These are phyloP conservation scores for Psylliodes chrysocephalus DNA, from an alignment of 2,888 invertebrate genomes.

Conservation along the genomic window DNA sequence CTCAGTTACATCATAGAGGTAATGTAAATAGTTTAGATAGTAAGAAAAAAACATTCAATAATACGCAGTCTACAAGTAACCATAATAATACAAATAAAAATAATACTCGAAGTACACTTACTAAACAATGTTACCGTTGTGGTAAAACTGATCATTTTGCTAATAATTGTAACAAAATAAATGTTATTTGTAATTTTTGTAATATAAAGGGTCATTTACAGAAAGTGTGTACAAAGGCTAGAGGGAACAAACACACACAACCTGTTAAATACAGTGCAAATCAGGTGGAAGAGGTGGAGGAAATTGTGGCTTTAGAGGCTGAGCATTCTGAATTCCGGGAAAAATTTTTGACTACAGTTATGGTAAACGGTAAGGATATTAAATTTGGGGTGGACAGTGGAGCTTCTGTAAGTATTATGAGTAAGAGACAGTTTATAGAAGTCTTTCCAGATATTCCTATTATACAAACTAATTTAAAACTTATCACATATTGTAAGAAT, in stretches of 20 bases:
- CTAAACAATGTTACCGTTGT: neutral
- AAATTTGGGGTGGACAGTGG: neutral
- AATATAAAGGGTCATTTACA: slow-evolving; percentile 7
- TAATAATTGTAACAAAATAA: neutral
- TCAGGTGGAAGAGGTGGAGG: no score
- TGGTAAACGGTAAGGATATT: no score
- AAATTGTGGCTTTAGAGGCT: no score
- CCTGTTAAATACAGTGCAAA: no score
- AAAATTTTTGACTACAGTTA: no score
- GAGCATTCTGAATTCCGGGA: no score
- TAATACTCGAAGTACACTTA: neutral
- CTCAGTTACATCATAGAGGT: neutral
- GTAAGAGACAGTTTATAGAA: no score
- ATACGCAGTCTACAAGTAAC: neutral
- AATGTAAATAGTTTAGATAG: neutral
- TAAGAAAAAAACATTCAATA: neutral
- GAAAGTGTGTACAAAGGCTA: slow-evolving; percentile 1
- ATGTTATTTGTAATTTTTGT: neutral
- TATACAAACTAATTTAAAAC: neutral
- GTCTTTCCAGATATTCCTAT: neutral
- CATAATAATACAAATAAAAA: neutral
- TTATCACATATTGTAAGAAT: neutral
- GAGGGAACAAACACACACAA: no score
- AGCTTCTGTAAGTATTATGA: no score
- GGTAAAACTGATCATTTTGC: neutral